Evolutionary conservation across 2,113 vertebrate species (phyloP), one percentile per base, ranked within the genome.

Genomic region (Silurus glanis): DNA sequence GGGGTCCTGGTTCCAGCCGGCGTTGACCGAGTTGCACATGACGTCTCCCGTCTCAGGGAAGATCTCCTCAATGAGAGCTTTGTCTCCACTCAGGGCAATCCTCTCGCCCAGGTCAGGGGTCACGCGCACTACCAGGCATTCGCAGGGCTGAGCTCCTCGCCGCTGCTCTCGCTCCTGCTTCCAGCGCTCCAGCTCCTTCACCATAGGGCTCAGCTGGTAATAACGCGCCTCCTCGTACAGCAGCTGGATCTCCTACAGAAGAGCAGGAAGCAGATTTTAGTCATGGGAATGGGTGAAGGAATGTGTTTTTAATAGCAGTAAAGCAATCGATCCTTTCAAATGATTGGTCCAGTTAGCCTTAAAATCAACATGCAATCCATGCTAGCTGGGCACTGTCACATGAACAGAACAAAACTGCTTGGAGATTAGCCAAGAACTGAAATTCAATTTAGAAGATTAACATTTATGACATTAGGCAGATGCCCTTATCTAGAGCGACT

Each of bases 1-100:
- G 71, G 98, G 98, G 94, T 99, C 98, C 93, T 99, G 98, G 95
- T 99, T 99, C 98, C 98, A 99, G 89, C 98, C 98, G 0, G 98
- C 98, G 0, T 99, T 99, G 83, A 99, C 97, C 0, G 98, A 99
- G 95, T 99, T 99, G 90, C 98, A 99, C 97, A 99, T 99, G 91
- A 99, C 97, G 0, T 99, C 98, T 83, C 98, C 98, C 0, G 97
- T 99, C 95, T 99, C 98, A 0, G 98, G 98, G 90, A 99, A 99
- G 94, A 99, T 97, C 94, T 99, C 98, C 86, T 99, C 98, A 81
- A 99, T 99, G 82, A 99, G 95, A 45, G 97, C 96, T 88, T 99
- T 99, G 94, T 99, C 98, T 4, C 98, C 98, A 0, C 98, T 99
- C 91, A 99, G 87, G 0, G 98, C 97, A 51, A 99, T 99, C 83